Evolutionary conservation across 2,113 vertebrate genomes (phyloP).

Genomic region (Platysternon megacephalum): DNA sequence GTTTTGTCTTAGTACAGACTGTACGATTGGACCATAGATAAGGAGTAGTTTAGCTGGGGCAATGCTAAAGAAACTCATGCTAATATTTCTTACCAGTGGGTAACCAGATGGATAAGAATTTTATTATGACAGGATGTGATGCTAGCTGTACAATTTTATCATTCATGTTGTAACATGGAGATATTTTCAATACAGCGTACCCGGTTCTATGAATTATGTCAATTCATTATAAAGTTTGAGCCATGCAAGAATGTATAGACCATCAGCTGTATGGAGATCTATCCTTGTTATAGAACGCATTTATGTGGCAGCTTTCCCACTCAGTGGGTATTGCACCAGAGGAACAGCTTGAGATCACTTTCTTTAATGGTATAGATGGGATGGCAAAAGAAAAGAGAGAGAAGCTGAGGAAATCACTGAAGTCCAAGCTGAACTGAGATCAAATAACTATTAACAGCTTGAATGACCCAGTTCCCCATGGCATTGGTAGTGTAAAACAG

Average conservation of each 20-base stretch:
- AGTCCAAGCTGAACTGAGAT: not conserved
- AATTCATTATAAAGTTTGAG: not conserved
- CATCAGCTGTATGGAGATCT: not conserved
- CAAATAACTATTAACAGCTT: conserved; percentile 16
- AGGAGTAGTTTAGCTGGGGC: not conserved
- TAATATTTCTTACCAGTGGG: not conserved
- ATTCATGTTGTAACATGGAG: accelerated
- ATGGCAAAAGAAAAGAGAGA: not conserved
- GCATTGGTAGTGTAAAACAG: not conserved
- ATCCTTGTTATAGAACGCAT: not conserved
- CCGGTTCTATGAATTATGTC: not conserved
- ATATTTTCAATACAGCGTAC: not conserved
- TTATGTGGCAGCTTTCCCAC: not conserved
- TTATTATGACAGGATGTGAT: not conserved
- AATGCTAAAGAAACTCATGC: not conserved
- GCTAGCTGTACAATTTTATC: not conserved
- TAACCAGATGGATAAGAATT: not conserved
- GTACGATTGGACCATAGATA: accelerated
- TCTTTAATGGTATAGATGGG: not conserved
- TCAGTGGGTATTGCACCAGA: not conserved
- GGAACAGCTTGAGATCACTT: not conserved
- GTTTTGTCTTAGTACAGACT: not conserved
- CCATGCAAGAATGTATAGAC: not conserved
- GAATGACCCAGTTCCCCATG: not conserved
- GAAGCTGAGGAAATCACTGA: not conserved